phyloP scores from a whole-genome alignment of 2,888 invertebrate species.

The Hyposoter dolosus region DNA sequence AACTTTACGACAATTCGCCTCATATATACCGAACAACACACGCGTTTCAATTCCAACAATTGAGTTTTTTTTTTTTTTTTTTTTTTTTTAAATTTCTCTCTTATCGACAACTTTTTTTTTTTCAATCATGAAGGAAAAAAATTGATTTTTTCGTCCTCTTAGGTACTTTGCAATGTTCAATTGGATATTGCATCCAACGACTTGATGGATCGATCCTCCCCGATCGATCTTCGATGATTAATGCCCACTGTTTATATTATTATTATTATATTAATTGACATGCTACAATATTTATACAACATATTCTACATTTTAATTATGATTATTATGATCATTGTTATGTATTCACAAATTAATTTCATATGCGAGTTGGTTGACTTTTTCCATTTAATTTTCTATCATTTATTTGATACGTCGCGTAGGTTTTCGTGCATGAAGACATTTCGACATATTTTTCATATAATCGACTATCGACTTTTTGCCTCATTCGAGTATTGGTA shows the following conservation, averaged over 20 bases:
- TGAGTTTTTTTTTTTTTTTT: background rate
- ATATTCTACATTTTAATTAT: slow-evolving; percentile 72
- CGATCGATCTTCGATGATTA: slow-evolving; percentile 67
- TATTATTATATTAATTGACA: background rate
- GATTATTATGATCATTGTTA: slow-evolving; percentile 60
- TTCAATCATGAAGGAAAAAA: background rate
- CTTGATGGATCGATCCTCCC: slow-evolving; percentile 79
- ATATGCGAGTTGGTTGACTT: slow-evolving; percentile 72
- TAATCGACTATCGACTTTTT: slow-evolving; percentile 1
- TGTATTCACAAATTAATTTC: slow-evolving; percentile 70
- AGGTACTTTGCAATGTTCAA: slow-evolving; percentile 78
- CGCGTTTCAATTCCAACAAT: slow-evolving; percentile 50
- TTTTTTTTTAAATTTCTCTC: slow-evolving; percentile 22
- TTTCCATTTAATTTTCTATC: slow-evolving; percentile 50
- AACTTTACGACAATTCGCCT: slow-evolving; percentile 64
- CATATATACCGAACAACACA: slow-evolving; percentile 62
- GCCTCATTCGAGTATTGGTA: slow-evolving; percentile 17
- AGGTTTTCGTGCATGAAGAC: slow-evolving; percentile 23
- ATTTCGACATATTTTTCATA: slow-evolving; percentile 16
- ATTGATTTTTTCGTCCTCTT: slow-evolving; percentile 70
- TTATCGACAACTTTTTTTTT: background rate
- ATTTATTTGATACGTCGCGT: slow-evolving; percentile 40
- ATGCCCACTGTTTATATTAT: slow-evolving; percentile 68
- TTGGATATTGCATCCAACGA: slow-evolving; percentile 78
- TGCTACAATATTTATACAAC: slow-evolving; percentile 71